Percentiles rank a stretch among this genome's conserved stretches.
Evolutionary conservation across 2,797 vertebrate species (phyloP).

Genomic region (Eidolon dupreanum): DNA sequence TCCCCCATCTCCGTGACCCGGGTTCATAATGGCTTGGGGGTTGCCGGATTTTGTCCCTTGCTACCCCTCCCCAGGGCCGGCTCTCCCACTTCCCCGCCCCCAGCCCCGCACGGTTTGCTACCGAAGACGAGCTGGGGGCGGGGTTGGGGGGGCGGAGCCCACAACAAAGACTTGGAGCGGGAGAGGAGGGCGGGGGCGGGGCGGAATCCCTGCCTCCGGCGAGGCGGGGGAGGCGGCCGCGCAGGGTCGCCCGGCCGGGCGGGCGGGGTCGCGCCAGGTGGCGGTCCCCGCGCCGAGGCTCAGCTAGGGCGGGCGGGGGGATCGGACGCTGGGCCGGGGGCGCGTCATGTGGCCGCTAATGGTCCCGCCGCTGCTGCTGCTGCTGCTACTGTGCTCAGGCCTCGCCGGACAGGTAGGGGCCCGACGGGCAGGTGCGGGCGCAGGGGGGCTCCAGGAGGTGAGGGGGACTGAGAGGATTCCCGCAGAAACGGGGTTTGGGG

Average conservation of each 20-base stretch:
- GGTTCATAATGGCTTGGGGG: background rate
- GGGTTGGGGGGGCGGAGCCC: slow-evolving; percentile 63
- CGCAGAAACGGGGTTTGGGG: background rate
- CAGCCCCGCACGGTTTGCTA: background rate
- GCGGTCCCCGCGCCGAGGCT: slow-evolving; percentile 48
- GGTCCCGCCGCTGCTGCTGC: slow-evolving; percentile 72
- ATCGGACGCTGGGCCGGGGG: slow-evolving; percentile 56
- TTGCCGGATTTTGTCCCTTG: background rate
- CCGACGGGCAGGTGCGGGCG: slow-evolving; percentile 69
- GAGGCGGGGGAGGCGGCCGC: slow-evolving; percentile 49
- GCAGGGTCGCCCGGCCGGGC: slow-evolving; percentile 50
- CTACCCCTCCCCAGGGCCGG: background rate
- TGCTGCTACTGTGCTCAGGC: slow-evolving; percentile 72
- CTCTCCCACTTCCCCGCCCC: background rate
- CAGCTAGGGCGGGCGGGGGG: slow-evolving; percentile 32
- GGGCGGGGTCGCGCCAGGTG: slow-evolving; percentile 65
- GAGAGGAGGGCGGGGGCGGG: slow-evolving; percentile 41
- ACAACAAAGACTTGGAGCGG: slow-evolving; percentile 49
- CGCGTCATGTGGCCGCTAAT: slow-evolving; percentile 76
- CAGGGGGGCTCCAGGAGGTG: background rate
- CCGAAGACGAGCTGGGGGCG: slow-evolving; percentile 45
- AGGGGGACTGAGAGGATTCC: background rate
- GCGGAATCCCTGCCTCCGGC: slow-evolving; percentile 57
- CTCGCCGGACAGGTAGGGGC: slow-evolving; percentile 81
- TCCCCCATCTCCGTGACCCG: background rate